These are phyloP conservation scores for Xenopus laevis DNA, from an alignment of 2,113 vertebrate species.

Conservation along the genomic window DNA sequence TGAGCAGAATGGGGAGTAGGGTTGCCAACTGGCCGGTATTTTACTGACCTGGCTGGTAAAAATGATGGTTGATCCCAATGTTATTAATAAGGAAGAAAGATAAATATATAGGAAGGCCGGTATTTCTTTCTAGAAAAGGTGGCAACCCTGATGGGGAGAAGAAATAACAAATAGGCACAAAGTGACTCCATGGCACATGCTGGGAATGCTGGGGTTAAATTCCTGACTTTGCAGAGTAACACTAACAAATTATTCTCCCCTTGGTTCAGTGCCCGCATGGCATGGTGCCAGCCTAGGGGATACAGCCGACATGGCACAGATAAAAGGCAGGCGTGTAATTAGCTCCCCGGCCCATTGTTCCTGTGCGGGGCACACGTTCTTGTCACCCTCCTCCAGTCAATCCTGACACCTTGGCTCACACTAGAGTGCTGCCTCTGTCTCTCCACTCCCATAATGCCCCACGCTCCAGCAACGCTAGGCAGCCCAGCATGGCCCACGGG, in stretches of 20 bases:
- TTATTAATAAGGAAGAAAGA: too few species aligned
- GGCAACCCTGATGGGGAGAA: too few species aligned
- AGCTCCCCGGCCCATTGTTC: slow-evolving; percentile 28
- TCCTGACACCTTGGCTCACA: slow-evolving; percentile 14
- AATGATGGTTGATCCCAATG: too few species aligned
- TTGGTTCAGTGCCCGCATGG: slow-evolving; percentile 3
- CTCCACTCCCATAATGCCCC: background rate
- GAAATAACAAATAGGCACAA: too few species aligned
- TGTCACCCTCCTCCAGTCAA: slow-evolving; percentile 14
- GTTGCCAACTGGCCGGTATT: too few species aligned
- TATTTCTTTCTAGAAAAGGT: too few species aligned
- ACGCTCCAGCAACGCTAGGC: too few species aligned
- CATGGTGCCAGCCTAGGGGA: background rate
- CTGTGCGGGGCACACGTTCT: slow-evolving; percentile 12
- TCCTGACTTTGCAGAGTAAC: background rate
- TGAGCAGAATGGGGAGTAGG: too few species aligned
- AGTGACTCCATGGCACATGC: too few species aligned
- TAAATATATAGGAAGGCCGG: too few species aligned
- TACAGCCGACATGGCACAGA: background rate
- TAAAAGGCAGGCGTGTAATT: slow-evolving; percentile 28
- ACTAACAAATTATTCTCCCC: slow-evolving; percentile 2
- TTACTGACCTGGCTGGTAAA: too few species aligned
- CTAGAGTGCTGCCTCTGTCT: background rate
- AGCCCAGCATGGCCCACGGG: too few species aligned
- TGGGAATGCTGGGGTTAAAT: background rate